Conservation (phyloP, 1,140 invertebrate species). For the Phocides pigmalion region DNA sequence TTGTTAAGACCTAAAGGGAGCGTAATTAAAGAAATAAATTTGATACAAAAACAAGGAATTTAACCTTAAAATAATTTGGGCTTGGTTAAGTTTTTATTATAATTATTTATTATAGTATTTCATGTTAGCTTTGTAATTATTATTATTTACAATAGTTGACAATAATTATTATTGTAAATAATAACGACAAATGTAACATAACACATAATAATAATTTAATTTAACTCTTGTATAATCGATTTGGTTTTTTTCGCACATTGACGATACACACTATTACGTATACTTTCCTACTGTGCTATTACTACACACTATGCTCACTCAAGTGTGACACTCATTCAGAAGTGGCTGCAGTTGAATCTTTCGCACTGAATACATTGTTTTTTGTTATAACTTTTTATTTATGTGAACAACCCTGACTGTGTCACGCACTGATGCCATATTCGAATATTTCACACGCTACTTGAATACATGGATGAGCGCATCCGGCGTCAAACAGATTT, state of each 20-base stretch:
- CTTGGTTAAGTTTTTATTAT: too few relatives aligned
- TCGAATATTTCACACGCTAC: background rate
- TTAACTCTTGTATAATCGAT: background rate
- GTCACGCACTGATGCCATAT: background rate
- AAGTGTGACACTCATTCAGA: slow-evolving; percentile 6
- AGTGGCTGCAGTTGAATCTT: background rate
- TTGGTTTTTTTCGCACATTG: background rate
- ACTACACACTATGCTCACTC: background rate
- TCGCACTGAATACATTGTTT: background rate
- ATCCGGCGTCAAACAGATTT: background rate
- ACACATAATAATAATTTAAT: too few relatives aligned
- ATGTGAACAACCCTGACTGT: background rate
- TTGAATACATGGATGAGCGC: background rate
- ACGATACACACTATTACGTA: background rate
- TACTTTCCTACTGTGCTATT: background rate
- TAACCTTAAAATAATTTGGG: too few relatives aligned
- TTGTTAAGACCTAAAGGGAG: too few relatives aligned
- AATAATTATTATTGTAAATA: too few relatives aligned
- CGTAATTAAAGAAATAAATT: too few relatives aligned
- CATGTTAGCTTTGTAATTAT: too few relatives aligned
- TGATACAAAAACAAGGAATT: too few relatives aligned
- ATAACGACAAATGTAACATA: too few relatives aligned
- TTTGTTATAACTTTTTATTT: background rate
- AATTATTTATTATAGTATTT: too few relatives aligned
- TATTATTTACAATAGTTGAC: too few relatives aligned